Base-by-base conservation (phyloP, 2,113 vertebrate genomes). In the Sceloporus undulatus region DNA sequence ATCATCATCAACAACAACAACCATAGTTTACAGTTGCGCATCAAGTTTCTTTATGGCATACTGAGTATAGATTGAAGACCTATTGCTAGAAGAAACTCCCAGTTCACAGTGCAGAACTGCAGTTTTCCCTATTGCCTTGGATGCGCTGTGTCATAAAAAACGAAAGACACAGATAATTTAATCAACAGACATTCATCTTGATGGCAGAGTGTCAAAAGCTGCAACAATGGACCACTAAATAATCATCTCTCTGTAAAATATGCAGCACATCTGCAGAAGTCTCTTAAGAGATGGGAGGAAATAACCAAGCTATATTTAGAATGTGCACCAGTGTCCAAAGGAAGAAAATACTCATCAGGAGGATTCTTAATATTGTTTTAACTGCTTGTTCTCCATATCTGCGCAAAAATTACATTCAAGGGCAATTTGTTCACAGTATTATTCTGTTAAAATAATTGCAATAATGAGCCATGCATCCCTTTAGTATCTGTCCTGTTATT, bases 161-260 rank as follows among this genome's bases (percentile, higher is more conserved):
- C 80, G 18, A 8, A 23, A 92, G 75, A 90, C 68, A 90, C 89
- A 92, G 8, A 76, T 38, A 70, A 82, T 87, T 94, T 93, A 90
- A 94, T 94, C 91, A 93, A 87, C 48, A 90, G 62, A 86, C 42
- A 82, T 78, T 91, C 71, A 87, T 90, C 85, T 93, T 88, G 91
- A 89, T 66, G 62, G 79, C 54, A 91, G 79, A 78, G 76, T 54
- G 77, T 81, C 85, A 83, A 90, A 77, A 94, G 85, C 90, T 83
- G 83, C 0, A 85, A 74, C 85, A 71, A 80, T 0, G 0, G 29
- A 66, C n/a, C 87, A 85, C 80, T 62, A 75, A 88, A 59, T 71
- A 93, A 88, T 87, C 29, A 85, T 82, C 71, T 83, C 87, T 88
- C 77, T 89, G 18, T 78, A 82, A 76, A 76, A 74, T 54, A 86